phyloP scores from a whole-genome alignment of 2,113 vertebrate species.

The Nanorana parkeri region DNA sequence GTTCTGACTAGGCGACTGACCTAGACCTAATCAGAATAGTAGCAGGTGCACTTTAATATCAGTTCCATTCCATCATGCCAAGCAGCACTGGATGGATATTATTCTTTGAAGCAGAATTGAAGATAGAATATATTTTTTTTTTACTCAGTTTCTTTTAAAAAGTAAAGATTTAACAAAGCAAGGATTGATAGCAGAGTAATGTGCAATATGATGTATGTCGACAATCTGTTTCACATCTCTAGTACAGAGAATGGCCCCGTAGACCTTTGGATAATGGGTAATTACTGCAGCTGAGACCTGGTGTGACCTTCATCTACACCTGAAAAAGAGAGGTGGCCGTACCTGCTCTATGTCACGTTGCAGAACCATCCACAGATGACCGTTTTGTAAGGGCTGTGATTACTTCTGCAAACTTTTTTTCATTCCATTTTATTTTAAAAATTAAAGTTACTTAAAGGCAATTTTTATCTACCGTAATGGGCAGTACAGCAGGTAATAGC shows the following conservation, averaged over 20 bases:
- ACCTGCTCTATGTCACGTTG: conserved; percentile 38
- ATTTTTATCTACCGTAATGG: background rate
- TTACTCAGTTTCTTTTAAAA: background rate
- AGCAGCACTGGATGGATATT: background rate
- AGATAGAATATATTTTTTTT: background rate
- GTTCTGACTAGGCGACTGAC: no score
- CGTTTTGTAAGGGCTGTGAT: conserved; percentile 58
- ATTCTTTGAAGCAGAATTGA: background rate
- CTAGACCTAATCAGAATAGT: background rate
- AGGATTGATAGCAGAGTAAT: background rate
- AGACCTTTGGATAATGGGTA: conserved; percentile 26
- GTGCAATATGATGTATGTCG: conserved; percentile 3
- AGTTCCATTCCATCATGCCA: background rate
- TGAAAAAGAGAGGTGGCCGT: conserved; percentile 31
- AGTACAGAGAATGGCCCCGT: conserved; percentile 20
- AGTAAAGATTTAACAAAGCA: conserved; percentile 16
- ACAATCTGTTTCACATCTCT: conserved; percentile 11
- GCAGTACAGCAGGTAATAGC: no score
- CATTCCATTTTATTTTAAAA: conserved; percentile 63
- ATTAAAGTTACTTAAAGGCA: conserved; percentile 60
- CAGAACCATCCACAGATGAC: conserved; percentile 48
- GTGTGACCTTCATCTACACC: conserved; percentile 55
- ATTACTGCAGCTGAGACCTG: conserved; percentile 33
- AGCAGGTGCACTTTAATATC: background rate
- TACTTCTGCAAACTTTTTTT: conserved; percentile 64